Conservation (phyloP, 2,797 vertebrate species). For the Naso thynnoides region DNA sequence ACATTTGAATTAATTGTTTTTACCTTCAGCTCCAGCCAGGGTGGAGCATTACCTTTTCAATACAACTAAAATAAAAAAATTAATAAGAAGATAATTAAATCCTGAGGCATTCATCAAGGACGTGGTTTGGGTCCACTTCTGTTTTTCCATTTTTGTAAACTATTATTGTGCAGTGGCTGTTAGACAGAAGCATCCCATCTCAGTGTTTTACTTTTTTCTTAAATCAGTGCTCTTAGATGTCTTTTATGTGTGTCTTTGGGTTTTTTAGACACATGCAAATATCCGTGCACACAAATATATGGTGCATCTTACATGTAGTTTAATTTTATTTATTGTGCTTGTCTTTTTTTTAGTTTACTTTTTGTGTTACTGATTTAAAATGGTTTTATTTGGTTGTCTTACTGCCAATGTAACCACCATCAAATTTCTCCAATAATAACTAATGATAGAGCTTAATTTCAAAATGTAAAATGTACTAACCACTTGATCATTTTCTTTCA, state of each 20-base stretch:
- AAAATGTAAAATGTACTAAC: not conserved
- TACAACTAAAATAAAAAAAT: not conserved
- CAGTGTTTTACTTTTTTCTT: not conserved
- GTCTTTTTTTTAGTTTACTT: not conserved
- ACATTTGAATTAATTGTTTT: not conserved
- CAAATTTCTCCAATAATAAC: not conserved
- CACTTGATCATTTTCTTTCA: not conserved
- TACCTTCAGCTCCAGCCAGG: not conserved
- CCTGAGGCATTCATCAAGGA: not conserved
- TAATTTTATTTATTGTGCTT: not conserved
- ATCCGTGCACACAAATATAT: too few species aligned
- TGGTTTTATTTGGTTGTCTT: too few species aligned
- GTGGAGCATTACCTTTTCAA: not conserved
- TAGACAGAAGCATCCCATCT: too few species aligned
- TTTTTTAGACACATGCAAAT: too few species aligned
- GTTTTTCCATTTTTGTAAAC: not conserved
- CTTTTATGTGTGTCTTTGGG: too few species aligned
- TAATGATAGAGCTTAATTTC: not conserved
- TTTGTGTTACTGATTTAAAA: not conserved
- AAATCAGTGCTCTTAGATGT: not conserved
- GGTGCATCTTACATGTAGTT: not conserved
- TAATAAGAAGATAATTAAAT: not conserved
- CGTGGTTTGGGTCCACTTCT: not conserved
- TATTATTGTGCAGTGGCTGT: too few species aligned
- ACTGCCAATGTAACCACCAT: not conserved